Evolutionary conservation across 2,113 vertebrate genomes (phyloP).

Genomic region (Oceanites oceanicus): DNA sequence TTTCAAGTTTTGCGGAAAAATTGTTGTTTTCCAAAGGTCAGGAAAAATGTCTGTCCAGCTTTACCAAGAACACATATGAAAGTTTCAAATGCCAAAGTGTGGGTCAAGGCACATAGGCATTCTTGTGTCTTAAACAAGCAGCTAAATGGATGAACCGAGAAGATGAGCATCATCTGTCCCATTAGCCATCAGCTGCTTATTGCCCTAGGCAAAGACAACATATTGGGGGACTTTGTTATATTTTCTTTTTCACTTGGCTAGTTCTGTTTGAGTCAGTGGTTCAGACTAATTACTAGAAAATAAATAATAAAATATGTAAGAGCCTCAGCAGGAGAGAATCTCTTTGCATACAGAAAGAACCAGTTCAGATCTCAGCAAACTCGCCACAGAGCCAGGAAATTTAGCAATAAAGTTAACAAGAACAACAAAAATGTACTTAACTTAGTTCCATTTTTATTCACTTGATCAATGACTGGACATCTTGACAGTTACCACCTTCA

Average conservation of each 20-base stretch:
- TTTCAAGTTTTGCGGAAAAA: background rate
- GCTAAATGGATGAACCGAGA: constrained; percentile 56
- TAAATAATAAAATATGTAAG: constrained; percentile 57
- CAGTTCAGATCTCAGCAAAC: background rate
- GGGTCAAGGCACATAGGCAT: constrained; percentile 33
- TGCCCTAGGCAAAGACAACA: constrained; percentile 54
- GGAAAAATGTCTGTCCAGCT: background rate
- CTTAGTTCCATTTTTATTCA: background rate
- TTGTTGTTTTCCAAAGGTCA: background rate
- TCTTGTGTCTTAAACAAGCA: constrained; percentile 62
- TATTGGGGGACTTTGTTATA: constrained; percentile 63
- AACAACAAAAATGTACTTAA: background rate
- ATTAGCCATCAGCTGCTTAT: constrained; percentile 56
- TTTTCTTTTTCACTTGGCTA: constrained; percentile 67
- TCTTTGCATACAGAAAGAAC: background rate
- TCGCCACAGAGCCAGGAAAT: background rate
- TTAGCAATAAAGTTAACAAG: background rate
- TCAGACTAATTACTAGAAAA: constrained; percentile 65
- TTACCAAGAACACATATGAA: background rate
- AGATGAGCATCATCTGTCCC: constrained; percentile 66
- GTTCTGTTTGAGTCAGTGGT: constrained; percentile 63
- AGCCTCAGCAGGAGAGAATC: background rate
- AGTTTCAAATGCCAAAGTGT: background rate
- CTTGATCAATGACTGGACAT: background rate
- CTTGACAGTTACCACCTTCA: background rate